Percentiles rank a stretch among this genome's conserved stretches.
phyloP scores from a whole-genome alignment of 1,140 invertebrate species.

The Hyposmocoma kahamanoa region DNA sequence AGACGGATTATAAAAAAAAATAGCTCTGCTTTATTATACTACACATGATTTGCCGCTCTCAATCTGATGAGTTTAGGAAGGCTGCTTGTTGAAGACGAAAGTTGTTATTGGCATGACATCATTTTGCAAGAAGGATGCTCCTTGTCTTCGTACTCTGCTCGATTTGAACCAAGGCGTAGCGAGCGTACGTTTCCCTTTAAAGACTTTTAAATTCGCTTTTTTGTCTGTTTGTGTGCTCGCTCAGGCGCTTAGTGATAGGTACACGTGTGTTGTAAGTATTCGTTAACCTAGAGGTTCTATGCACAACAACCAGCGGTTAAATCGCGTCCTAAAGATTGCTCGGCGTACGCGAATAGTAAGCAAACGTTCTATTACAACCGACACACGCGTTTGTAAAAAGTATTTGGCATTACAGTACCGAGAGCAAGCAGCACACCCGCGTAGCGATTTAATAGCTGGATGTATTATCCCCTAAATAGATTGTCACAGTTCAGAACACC shows the following conservation, averaged over 20 bases:
- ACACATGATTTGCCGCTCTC: too few relatives aligned
- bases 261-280: conserved; percentile 59
- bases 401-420: neutral
- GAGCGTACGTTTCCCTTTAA: too few relatives aligned
- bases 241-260: conserved; percentile 66
- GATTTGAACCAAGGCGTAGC: too few relatives aligned
- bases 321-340: neutral
- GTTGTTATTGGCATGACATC: too few relatives aligned
- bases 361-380: neutral
- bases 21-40: too few relatives aligned
- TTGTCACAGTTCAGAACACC: too few relatives aligned
- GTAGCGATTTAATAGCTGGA: neutral
- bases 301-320: too few relatives aligned
- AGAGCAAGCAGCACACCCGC: neutral
- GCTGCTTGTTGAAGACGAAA: too few relatives aligned
- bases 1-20: too few relatives aligned
- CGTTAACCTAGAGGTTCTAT: neutral
- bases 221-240: conserved; percentile 63
- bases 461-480: neutral
- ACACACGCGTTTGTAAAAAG: neutral
- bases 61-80: too few relatives aligned
- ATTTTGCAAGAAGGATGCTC: too few relatives aligned
- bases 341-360: neutral
- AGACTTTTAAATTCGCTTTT: conserved; percentile 58
- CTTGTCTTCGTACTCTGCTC: too few relatives aligned